Evolutionary conservation across 1,140 invertebrate genomes (phyloP), one percentile per base, ranked within the genome.

Genomic region (Cydia amplana): DNA sequence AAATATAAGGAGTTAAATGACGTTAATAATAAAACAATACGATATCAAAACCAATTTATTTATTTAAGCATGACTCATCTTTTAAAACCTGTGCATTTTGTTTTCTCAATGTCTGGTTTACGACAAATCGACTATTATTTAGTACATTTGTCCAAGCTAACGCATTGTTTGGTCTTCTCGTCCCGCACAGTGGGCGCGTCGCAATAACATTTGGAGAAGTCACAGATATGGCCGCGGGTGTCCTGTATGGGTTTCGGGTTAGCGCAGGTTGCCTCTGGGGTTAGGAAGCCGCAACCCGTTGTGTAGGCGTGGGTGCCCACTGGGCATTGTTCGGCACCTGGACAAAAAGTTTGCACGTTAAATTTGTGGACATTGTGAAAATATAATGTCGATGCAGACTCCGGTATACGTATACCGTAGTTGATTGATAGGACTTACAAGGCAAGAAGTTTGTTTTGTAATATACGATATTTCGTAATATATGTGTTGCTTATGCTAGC

Each of bases 251-350:
- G 75, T 4, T 73, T 12, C 3, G 75, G 75, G 14, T 73, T 72
- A 6, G 40, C 49, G 60, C 75, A 76, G 1, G 80, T 85, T 0
- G 86, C 77, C 43, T 89, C 87, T 0, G 83, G 84, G 1, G 76
- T 82, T 28, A 78, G 46, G 6, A 40, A n/a, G 1, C 83, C 80
- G 64, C 87, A 89, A n/a, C 85, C 86, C 0, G 82, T 80, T 0
- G 85, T 77, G 72, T 86, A 89, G 0, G 83, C 80, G 16, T 79
- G 82, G 1, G 87, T 88, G 1, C 85, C 87, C 28, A 73, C 81
- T 36, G 82, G 81, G 51, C 85, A 87, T 18, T 82, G 80, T 10
- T 77, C 64, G 18, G 14, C 7, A 74, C 76, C 74, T 78, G 63
- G n/a, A 40, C 73, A 49, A 60, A 72, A 55, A 67, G 46, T 51